Base-by-base conservation (phyloP, 2,113 vertebrate genomes). In the Dipodomys spectabilis region DNA sequence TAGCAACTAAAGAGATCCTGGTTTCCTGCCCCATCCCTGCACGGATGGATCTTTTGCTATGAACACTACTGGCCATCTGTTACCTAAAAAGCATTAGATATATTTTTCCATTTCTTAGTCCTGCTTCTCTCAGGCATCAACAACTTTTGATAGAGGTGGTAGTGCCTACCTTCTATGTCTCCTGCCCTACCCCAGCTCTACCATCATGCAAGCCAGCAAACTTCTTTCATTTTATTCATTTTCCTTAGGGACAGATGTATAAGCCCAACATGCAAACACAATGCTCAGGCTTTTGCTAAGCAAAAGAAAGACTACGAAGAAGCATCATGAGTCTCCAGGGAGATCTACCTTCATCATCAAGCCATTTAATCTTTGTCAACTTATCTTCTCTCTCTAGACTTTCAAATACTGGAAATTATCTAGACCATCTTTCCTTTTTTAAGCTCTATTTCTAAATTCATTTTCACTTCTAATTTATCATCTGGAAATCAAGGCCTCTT, bases 361-460 rank as follows among this genome's bases (percentile, higher is more conserved):
- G 32, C 28, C 20, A 65, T 20, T 67, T 44, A 22, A 77, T 68
- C n/a, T 86, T 75, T 80, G 32, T 11, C 68, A 85, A 13, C 49
- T 78, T 32, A 57, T 7, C 15, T 80, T 27, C 19, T 16, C 28
- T 69, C 25, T 6, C 64, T 30, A 45, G 64, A 5, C 6, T 49
- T 86, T 74, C 90, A 81, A 67, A 73, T 73, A 72, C 35, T 69
- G 27, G 20, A 86, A 39, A 87, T 86, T 44, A 64, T 92, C 82
- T 6, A 12, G 30, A 39, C 10, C 6, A 13, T 67, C 18, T 85
- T 94, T 81, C 35, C n/a, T 72, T 82, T 85, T 81, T 27, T 57
- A 57, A 81, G 23, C 5, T 35, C 1, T n/a, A n/a, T 6, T 13
- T 35, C 4, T 81, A 67, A 64, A 65, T 82, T 80, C 22, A 89